These are phyloP conservation scores for Brotula barbata DNA, from an alignment of 2,797 vertebrate genomes.

Conservation along the genomic window DNA sequence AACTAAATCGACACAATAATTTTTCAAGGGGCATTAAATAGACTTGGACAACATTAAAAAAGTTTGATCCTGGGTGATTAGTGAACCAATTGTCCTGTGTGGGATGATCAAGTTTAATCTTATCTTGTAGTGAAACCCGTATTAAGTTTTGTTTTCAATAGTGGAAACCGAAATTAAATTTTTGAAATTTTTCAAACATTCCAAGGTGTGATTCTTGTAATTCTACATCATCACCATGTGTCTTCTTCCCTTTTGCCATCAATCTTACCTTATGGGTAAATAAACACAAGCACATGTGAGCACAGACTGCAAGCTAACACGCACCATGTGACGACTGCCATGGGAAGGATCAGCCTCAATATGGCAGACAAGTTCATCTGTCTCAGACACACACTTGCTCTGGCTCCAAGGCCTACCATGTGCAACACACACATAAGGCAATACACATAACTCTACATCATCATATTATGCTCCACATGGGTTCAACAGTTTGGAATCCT, in stretches of 20 bases:
- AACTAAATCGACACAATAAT: too few relatives aligned
- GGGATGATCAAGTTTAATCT: too few relatives aligned
- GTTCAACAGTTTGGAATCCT: constrained; percentile 23
- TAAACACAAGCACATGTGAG: constrained; percentile 12
- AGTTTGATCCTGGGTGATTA: too few relatives aligned
- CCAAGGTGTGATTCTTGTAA: not conserved
- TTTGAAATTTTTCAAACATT: too few relatives aligned
- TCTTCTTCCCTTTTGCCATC: constrained; percentile 1
- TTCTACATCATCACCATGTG: not conserved
- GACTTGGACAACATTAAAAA: too few relatives aligned
- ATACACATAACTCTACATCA: too few relatives aligned
- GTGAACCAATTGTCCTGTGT: too few relatives aligned
- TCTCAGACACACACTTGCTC: constrained; percentile 16
- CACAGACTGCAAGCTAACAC: not conserved
- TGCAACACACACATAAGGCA: constrained; percentile 10
- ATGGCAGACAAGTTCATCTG: constrained; percentile 45
- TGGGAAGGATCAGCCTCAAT: constrained; percentile 50
- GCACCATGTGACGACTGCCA: constrained; percentile 6
- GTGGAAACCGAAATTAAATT: too few relatives aligned
- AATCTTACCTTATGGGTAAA: constrained; percentile 10
- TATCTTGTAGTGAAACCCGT: too few relatives aligned
- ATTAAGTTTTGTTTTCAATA: too few relatives aligned
- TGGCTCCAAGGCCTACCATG: constrained; percentile 37
- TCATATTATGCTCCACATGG: not conserved
- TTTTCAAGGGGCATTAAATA: too few relatives aligned